Percentiles rank a stretch among this genome's conserved stretches.
These are phyloP conservation scores for Drosophila dunni DNA, from an alignment of 1,140 invertebrate genomes.

Conservation along the genomic window DNA sequence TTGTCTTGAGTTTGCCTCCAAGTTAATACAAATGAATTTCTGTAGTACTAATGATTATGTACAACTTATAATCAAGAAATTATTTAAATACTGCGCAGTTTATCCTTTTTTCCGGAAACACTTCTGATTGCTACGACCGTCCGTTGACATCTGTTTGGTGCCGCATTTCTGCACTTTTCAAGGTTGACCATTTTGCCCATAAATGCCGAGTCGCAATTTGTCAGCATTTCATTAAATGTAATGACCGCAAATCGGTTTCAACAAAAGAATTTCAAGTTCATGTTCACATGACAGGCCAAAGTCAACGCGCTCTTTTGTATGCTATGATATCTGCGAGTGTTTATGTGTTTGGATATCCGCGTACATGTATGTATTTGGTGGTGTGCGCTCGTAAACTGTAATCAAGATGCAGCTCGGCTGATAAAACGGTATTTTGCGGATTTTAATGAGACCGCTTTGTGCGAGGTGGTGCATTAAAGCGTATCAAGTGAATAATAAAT, in stretches of 20 bases:
- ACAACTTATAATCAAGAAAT: not conserved
- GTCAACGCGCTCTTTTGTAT: constrained; percentile 66
- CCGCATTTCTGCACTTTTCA: constrained; percentile 46
- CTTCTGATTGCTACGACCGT: constrained; percentile 46
- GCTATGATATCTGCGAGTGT: constrained; percentile 47
- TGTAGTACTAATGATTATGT: not conserved
- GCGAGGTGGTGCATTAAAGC: constrained; percentile 23
- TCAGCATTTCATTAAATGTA: constrained; percentile 62
- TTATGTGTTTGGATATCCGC: not conserved
- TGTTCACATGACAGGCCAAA: constrained; percentile 50
- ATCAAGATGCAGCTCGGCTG: constrained; percentile 75
- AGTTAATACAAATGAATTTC: constrained; percentile 8
- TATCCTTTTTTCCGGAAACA: constrained; percentile 58
- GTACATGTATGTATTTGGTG: constrained; percentile 11
- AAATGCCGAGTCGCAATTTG: constrained; percentile 54
- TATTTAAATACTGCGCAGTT: constrained; percentile 40
- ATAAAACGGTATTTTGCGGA: constrained; percentile 44
- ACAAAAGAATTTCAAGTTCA: constrained; percentile 82
- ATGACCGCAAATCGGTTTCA: constrained; percentile 56
- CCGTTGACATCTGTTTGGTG: constrained; percentile 48
- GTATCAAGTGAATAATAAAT: constrained; percentile 34
- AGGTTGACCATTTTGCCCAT: constrained; percentile 60
- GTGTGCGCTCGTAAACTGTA: constrained; percentile 30
- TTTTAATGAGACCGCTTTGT: constrained; percentile 64
- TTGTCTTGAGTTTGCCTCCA: constrained; percentile 52